Evolutionary conservation across 1,140 invertebrate species (phyloP).

Genomic region (Zaprionus camerounensis): DNA sequence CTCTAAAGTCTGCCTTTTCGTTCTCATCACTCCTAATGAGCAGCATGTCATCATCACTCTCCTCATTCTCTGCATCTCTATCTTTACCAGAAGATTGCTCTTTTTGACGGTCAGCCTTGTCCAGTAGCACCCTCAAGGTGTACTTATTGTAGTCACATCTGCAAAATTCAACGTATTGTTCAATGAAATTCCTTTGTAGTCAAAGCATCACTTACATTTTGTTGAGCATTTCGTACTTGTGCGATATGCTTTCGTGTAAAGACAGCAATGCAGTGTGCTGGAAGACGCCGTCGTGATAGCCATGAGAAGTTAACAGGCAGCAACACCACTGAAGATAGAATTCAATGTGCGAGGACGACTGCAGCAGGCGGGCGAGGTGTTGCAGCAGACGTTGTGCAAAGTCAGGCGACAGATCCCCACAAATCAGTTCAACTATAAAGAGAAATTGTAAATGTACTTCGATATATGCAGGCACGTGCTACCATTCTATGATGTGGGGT

Average conservation of each 20-base stretch:
- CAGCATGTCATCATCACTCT: constrained; percentile 74
- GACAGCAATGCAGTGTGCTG: constrained; percentile 88
- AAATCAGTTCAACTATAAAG: constrained; percentile 90
- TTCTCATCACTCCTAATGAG: constrained; percentile 55
- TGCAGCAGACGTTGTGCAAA: constrained; percentile 91
- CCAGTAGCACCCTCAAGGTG: constrained; percentile 88
- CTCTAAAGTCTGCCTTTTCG: constrained; percentile 42
- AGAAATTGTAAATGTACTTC: constrained; percentile 31
- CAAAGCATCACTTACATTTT: constrained; percentile 90
- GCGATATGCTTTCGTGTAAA: constrained; percentile 92
- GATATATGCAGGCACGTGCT: constrained; percentile 59
- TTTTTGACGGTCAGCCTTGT: constrained; percentile 85
- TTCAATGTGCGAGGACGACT: constrained; percentile 92
- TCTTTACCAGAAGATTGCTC: constrained; percentile 16
- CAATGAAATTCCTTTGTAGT: neutral
- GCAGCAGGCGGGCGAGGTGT: constrained; percentile 89
- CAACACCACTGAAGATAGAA: constrained; percentile 94
- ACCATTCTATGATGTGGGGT: constrained; percentile 48
- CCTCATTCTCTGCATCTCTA: constrained; percentile 6
- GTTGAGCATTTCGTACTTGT: constrained; percentile 92
- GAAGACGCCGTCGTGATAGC: constrained; percentile 84
- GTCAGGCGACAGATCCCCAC: constrained; percentile 88
- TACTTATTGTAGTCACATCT: constrained; percentile 94
- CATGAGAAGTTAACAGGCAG: constrained; percentile 87
- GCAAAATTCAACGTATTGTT: constrained; percentile 79